These are phyloP conservation scores for Ips nitidus DNA, from an alignment of 1,140 invertebrate species.

Conservation along the genomic window DNA sequence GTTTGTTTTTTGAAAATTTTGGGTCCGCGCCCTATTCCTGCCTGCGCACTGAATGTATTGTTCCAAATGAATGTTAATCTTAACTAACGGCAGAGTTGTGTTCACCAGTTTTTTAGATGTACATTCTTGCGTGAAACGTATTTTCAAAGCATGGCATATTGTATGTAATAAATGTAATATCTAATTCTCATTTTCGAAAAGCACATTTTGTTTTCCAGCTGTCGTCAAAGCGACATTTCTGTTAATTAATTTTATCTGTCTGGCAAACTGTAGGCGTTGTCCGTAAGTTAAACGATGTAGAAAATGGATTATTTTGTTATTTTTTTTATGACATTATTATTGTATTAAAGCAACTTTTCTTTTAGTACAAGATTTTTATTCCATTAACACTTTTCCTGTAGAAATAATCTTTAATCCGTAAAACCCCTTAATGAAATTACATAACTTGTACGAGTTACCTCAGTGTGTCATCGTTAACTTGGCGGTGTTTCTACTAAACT, in stretches of 20 bases:
- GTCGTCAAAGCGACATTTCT: not conserved
- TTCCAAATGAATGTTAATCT: conserved; percentile 18
- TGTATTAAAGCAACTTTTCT: conserved; percentile 30
- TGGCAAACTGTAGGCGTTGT: conserved; percentile 21
- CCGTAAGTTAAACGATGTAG: conserved; percentile 23
- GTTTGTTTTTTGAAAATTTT: conserved; percentile 23
- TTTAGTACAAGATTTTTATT: conserved; percentile 22
- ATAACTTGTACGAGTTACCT: no score
- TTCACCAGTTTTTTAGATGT: conserved; percentile 21
- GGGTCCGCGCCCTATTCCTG: conserved; percentile 15
- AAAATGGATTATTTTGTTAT: conserved; percentile 27
- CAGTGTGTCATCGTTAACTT: no score
- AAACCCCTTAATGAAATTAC: no score
- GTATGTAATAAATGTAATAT: conserved; percentile 12
- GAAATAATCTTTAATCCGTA: no score
- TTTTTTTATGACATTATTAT: conserved; percentile 30
- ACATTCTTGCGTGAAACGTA: conserved; percentile 20
- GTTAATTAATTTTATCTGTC: conserved; percentile 9
- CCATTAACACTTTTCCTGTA: not conserved
- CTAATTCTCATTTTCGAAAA: conserved; percentile 2
- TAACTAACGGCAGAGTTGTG: conserved; percentile 15
- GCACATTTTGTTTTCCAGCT: conserved; percentile 4
- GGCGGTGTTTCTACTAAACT: no score
- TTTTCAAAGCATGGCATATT: conserved; percentile 15
- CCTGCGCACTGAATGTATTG: conserved; percentile 16